phyloP scores from a whole-genome alignment of 2,888 invertebrate species.

The Cyclophora punctaria region DNA sequence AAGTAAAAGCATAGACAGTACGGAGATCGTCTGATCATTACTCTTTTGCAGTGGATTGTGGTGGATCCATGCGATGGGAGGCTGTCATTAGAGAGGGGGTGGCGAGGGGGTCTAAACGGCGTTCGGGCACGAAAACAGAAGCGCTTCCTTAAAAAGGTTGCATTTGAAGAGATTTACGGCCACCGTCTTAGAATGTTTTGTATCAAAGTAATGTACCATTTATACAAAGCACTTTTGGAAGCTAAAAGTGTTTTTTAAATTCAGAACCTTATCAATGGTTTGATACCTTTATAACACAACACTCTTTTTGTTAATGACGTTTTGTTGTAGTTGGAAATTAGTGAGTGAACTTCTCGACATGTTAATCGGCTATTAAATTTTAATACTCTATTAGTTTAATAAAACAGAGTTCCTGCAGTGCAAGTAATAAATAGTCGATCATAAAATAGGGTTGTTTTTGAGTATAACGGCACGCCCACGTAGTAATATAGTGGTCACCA shows the following conservation, averaged over 20 bases:
- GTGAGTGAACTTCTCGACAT: background rate
- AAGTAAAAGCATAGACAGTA: conserved; percentile 22
- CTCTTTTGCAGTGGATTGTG: conserved; percentile 25
- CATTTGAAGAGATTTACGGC: background rate
- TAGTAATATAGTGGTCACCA: conserved; percentile 68
- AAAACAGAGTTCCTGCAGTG: conserved; percentile 28
- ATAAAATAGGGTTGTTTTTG: conserved; percentile 44
- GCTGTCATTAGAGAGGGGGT: conserved; percentile 16
- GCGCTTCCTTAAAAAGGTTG: background rate
- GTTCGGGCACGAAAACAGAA: conserved; percentile 8
- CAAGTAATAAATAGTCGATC: conserved; percentile 31
- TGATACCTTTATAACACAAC: background rate
- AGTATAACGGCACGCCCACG: conserved; percentile 46
- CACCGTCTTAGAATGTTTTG: background rate
- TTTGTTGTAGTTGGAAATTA: background rate
- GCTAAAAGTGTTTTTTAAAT: background rate
- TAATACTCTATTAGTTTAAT: conserved; percentile 16
- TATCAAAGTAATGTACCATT: background rate
- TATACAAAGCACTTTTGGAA: background rate
- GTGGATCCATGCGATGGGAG: conserved; percentile 10
- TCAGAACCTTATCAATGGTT: background rate
- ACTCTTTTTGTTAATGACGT: background rate
- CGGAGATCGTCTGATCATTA: conserved; percentile 25
- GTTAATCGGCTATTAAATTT: conserved; percentile 12
- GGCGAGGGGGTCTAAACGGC: conserved; percentile 14